These are phyloP conservation scores for Lamellibrachia satsuma DNA, from an alignment of 2,888 invertebrate species.

Conservation along the genomic window DNA sequence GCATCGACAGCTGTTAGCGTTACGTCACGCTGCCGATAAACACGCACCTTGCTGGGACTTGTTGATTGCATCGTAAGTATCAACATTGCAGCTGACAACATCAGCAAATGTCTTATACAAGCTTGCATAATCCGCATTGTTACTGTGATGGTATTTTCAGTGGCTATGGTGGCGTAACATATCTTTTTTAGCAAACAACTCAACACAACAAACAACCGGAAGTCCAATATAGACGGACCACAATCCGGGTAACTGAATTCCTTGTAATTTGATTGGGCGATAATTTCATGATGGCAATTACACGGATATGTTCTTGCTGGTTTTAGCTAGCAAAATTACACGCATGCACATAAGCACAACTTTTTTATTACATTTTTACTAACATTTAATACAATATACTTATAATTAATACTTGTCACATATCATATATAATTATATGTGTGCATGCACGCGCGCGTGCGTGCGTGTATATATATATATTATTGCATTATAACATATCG, in stretches of 20 bases:
- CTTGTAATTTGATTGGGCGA: background rate
- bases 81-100: background rate
- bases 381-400: too few relatives aligned
- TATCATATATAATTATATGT: too few relatives aligned
- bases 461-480: background rate
- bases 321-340: background rate
- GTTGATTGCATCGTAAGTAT: background rate
- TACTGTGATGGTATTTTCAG: background rate
- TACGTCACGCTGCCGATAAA: background rate
- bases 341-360: too few relatives aligned
- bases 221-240: background rate
- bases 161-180: background rate
- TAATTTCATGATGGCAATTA: background rate
- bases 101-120: constrained; percentile 5
- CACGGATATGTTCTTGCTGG: background rate
- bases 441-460: too few relatives aligned
- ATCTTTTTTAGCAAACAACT: background rate
- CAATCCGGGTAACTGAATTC: background rate
- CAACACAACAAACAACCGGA: background rate
- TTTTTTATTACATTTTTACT: too few relatives aligned
- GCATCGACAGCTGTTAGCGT: constrained; percentile 12
- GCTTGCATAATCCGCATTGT: background rate
- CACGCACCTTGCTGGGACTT: background rate
- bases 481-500: background rate
- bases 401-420: too few relatives aligned